A percentile compares a stretch with the other conserved stretches of the same genome.
Conservation (phyloP, 1,140 invertebrate species). For the Wiebesia pumilae region DNA sequence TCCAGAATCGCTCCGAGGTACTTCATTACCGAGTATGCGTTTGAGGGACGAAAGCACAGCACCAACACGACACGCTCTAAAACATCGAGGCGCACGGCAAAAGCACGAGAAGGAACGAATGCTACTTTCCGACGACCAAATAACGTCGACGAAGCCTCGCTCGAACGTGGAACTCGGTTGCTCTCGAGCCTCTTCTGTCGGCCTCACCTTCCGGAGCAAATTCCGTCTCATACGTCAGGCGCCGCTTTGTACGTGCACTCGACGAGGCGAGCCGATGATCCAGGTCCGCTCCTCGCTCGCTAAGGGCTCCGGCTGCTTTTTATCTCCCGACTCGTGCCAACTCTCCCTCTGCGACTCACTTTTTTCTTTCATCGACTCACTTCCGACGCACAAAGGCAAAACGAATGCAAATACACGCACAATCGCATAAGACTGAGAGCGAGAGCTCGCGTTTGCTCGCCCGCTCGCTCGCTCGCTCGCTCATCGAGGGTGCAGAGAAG, state of each 20-base stretch:
- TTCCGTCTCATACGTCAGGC: too few species aligned
- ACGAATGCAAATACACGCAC: neutral
- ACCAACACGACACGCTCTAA: neutral
- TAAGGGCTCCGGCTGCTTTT: neutral
- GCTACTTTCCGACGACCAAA: neutral
- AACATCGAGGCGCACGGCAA: neutral
- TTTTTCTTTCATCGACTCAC: conserved; percentile 29
- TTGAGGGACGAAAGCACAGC: neutral
- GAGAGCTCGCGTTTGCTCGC: neutral
- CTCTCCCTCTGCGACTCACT: conserved; percentile 6
- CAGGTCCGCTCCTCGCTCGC: conserved; percentile 1
- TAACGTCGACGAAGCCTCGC: neutral
- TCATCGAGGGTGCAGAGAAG: neutral
- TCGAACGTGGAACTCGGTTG: neutral
- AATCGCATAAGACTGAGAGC: neutral
- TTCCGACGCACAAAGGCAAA: neutral
- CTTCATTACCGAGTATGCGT: neutral
- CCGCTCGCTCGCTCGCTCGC: neutral
- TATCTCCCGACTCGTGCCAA: neutral
- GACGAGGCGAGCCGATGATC: neutral
- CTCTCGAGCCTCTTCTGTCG: neutral
- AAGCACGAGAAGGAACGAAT: neutral
- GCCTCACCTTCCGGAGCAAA: neutral
- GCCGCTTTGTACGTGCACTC: too few species aligned
- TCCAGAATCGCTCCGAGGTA: neutral